Percentiles rank a stretch among this genome's conserved stretches.
These are phyloP conservation scores for Cryptoblepharus egeriae DNA, from an alignment of 2,797 vertebrate species.

Conservation along the genomic window DNA sequence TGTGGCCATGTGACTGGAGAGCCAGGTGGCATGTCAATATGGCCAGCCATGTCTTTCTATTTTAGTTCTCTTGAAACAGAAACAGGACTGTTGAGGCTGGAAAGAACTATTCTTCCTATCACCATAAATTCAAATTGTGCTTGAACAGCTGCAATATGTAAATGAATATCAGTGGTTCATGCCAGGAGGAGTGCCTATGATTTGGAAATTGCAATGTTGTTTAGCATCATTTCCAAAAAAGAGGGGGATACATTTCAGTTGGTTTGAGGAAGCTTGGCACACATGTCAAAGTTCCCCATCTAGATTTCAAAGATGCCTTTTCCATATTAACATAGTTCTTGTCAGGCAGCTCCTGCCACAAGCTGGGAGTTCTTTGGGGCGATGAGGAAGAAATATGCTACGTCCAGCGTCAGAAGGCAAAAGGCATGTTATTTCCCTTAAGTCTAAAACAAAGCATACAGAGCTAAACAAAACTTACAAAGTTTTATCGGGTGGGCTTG, in stretches of 20 bases:
- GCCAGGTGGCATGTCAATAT: background rate
- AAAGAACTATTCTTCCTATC: background rate
- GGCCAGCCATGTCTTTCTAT: no score
- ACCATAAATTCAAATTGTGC: background rate
- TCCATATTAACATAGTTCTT: background rate
- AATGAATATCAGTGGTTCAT: background rate
- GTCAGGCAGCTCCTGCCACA: no score
- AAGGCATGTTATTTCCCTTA: no score
- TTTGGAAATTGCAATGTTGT: background rate
- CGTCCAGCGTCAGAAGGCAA: no score
- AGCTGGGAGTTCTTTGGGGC: no score
- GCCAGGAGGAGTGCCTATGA: background rate
- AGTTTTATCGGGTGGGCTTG: no score
- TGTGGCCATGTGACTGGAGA: background rate
- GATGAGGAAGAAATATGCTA: no score
- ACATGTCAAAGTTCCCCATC: background rate
- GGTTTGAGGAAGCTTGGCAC: background rate
- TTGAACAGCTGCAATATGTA: background rate
- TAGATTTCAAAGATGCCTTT: background rate
- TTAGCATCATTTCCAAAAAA: background rate
- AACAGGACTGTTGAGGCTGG: background rate
- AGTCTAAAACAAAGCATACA: no score
- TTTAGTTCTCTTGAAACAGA: background rate
- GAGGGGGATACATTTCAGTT: background rate
- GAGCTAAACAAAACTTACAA: no score